Evolutionary conservation across 1,140 invertebrate species (phyloP), one percentile per base, ranked within the genome.

Genomic region (Acromyrmex charruanus): DNA sequence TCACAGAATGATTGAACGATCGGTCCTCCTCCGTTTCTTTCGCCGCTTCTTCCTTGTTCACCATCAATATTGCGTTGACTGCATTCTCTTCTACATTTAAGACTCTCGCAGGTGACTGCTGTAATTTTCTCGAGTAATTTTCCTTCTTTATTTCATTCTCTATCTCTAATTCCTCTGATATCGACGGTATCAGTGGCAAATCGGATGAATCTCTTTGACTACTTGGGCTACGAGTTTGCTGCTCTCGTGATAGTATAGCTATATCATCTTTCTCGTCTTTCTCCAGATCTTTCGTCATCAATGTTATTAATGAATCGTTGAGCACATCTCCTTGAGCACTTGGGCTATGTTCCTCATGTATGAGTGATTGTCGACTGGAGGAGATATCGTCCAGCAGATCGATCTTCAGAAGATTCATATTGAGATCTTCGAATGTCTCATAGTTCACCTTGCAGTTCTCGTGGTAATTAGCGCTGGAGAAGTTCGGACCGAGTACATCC

Each of bases 371-470:
- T n/a, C 0, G 39, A 7, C 10, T 44, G 28, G 59, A 80, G 25
- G 59, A 81, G 1, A 55, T 71, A 5, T 71, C 65, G 14, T 81
- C 65, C 31, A 44, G n/a, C 49, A 69, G 10, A 55, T 25, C 39
- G 21, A 81, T 28, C 31, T 81, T 81, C 21, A 55, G 65, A 58
- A 81, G 68, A 58, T 81, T 69, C 65, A 55, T 81, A 6, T 80
- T 80, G 49, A 71, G 5, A 55, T 81, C 77, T 10, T 66, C 77
- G 28, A 31, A 66, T 18, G 7, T 49, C 18, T 35, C 39, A 18
- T 49, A 63, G n/a, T 21, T 4, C 12, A 9, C 12, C 14, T 69
- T 63, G n/a, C 63, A 69, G 25, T 31, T 25, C 18, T 80, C 49
- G 14, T 18, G 31, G 5, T 55, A 51, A 4, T 21, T 79, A 16